Percentiles rank a stretch among this genome's conserved stretches.
These are phyloP conservation scores for Helicoverpa assulta DNA, from an alignment of 2,888 invertebrate genomes.

Conservation along the genomic window DNA sequence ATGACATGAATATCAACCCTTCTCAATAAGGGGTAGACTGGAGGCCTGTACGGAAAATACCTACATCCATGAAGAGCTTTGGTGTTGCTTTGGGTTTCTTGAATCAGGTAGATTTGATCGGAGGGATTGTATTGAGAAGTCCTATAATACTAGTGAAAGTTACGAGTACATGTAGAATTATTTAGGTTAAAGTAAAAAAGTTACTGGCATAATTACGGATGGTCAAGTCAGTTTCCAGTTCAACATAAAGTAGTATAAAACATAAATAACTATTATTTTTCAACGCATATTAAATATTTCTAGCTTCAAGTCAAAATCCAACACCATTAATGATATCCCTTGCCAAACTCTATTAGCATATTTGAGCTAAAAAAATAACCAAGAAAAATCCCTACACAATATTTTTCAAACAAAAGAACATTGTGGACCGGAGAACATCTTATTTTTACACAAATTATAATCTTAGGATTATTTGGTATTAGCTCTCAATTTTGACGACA, in stretches of 20 bases:
- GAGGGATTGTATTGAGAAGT: conserved; percentile 5
- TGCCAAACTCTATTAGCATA: conserved; percentile 42
- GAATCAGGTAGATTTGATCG: conserved; percentile 21
- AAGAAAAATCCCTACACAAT: conserved; percentile 33
- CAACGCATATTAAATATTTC: too few relatives aligned
- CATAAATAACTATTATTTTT: too few relatives aligned
- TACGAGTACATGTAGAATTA: too few relatives aligned
- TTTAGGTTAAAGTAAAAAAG: too few relatives aligned
- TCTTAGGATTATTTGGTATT: conserved; percentile 59
- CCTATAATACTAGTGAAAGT: too few relatives aligned
- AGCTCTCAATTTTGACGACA: conserved; percentile 62
- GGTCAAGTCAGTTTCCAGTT: too few relatives aligned
- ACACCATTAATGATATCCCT: conserved; percentile 31
- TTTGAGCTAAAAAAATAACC: conserved; percentile 26
- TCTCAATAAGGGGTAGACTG: conserved; percentile 58
- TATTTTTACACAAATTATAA: conserved; percentile 61
- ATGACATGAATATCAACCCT: conserved; percentile 59
- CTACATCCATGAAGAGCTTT: conserved; percentile 14
- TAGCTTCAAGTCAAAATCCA: too few relatives aligned
- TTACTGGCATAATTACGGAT: too few relatives aligned
- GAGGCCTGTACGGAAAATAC: conserved; percentile 41
- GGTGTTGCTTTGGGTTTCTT: conserved; percentile 21
- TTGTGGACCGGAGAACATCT: conserved; percentile 31
- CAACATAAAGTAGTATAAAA: too few relatives aligned
- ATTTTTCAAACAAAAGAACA: conserved; percentile 34